Evolutionary conservation across 1,140 invertebrate species (phyloP).

Genomic region (Lethocerus indicus): DNA sequence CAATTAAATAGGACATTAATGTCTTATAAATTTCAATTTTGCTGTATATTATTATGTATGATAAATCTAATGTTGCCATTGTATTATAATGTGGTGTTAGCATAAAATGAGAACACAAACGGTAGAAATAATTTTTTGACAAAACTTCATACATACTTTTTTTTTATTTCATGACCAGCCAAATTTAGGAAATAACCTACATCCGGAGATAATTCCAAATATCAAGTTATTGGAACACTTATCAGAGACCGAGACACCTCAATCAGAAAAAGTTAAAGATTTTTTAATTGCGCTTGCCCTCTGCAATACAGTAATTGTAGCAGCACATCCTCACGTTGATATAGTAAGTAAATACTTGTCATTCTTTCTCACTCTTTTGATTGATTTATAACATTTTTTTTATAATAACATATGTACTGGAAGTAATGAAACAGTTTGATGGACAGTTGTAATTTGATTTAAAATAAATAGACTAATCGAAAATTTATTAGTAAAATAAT

Average conservation of each 20-base stretch:
- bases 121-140: no score
- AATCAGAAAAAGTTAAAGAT: conserved; percentile 39
- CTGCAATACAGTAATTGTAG: conserved; percentile 93
- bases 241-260: conserved; percentile 21
- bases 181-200: conserved; percentile 10
- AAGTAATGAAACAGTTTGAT: no score
- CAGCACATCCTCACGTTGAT: conserved; percentile 75
- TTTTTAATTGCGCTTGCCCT: conserved; percentile 83
- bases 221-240: conserved; percentile 48
- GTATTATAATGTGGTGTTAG: neutral
- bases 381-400: no score
- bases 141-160: neutral
- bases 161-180: conserved; percentile 9
- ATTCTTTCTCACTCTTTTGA: no score
- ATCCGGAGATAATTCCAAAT: conserved; percentile 40
- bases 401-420: no score
- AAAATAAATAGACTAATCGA: no score
- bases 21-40: no score
- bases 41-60: no score
- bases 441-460: no score
- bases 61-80: neutral
- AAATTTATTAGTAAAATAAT: no score
- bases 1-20: no score
- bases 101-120: conserved; percentile 4
- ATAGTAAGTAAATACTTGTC: conserved; percentile 31